Percentiles rank a stretch among this genome's conserved stretches.
phyloP scores from a whole-genome alignment of 2,113 vertebrate genomes.

The Callocephalon fimbriatum region DNA sequence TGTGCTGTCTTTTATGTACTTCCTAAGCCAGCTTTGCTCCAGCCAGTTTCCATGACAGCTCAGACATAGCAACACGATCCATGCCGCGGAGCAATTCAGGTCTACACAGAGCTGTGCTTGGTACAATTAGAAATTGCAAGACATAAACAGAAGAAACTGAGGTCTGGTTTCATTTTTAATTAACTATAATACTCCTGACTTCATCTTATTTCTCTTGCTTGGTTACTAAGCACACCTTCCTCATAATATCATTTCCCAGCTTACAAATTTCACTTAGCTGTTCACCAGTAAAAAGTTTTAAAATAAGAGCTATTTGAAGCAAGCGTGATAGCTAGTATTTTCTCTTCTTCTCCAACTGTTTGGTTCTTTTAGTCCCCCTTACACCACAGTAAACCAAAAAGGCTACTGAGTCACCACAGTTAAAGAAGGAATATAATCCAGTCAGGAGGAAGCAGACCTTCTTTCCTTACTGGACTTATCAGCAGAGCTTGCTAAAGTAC shows the following conservation, averaged over 20 bases:
- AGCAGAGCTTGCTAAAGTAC: background rate
- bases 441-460: background rate
- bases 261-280: background rate
- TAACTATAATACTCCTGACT: background rate
- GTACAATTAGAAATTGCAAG: background rate
- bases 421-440: background rate
- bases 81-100: background rate
- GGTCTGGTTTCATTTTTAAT: background rate
- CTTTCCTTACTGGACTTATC: background rate
- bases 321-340: background rate
- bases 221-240: background rate
- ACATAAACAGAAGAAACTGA: background rate
- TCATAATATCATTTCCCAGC: background rate
- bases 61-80: background rate
- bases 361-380: background rate
- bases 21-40: background rate
- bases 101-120: background rate
- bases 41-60: constrained; percentile 44
- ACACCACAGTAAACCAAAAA: background rate
- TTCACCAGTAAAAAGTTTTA: background rate
- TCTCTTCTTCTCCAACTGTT: background rate
- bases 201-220: background rate
- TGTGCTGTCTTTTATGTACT: background rate
- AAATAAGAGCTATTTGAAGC: background rate
- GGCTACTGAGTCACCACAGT: background rate